Conservation (phyloP, 2,888 invertebrate species). For the Plagodis dolabraria region DNA sequence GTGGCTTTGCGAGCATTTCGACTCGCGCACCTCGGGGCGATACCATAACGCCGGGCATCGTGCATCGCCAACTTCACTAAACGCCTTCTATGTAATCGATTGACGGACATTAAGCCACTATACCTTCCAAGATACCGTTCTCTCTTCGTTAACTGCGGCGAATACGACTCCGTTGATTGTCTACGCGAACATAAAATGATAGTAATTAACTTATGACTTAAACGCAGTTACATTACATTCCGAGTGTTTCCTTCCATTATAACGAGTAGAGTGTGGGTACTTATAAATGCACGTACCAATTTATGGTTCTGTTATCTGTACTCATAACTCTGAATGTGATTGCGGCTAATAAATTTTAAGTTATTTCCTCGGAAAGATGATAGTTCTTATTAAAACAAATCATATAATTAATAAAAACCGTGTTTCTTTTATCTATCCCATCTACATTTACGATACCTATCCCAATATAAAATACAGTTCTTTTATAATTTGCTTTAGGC, state of each 20-base stretch:
- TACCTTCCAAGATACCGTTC: slow-evolving; percentile 49
- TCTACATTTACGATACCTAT: background rate
- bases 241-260: slow-evolving; percentile 33
- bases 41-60: slow-evolving; percentile 15
- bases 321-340: slow-evolving; percentile 33
- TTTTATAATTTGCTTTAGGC: background rate
- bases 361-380: slow-evolving; percentile 26
- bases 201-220: slow-evolving; percentile 38
- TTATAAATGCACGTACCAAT: slow-evolving; percentile 33
- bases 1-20: slow-evolving; percentile 56
- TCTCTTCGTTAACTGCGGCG: slow-evolving; percentile 31
- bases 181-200: slow-evolving; percentile 34
- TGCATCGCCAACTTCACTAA: slow-evolving; percentile 23
- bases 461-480: background rate
- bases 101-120: slow-evolving; percentile 50
- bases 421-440: slow-evolving; percentile 18
- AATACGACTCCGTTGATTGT: slow-evolving; percentile 34
- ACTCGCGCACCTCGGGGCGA: slow-evolving; percentile 42
- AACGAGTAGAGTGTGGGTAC: slow-evolving; percentile 17
- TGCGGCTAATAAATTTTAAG: slow-evolving; percentile 32
- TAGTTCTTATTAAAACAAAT: slow-evolving; percentile 26
- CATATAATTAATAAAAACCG: slow-evolving; percentile 13
- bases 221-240: slow-evolving; percentile 34
- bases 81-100: slow-evolving; percentile 53
- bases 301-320: slow-evolving; percentile 38